Conservation (phyloP, 2,113 vertebrate species). For the Choloepus hoffmanni region DNA sequence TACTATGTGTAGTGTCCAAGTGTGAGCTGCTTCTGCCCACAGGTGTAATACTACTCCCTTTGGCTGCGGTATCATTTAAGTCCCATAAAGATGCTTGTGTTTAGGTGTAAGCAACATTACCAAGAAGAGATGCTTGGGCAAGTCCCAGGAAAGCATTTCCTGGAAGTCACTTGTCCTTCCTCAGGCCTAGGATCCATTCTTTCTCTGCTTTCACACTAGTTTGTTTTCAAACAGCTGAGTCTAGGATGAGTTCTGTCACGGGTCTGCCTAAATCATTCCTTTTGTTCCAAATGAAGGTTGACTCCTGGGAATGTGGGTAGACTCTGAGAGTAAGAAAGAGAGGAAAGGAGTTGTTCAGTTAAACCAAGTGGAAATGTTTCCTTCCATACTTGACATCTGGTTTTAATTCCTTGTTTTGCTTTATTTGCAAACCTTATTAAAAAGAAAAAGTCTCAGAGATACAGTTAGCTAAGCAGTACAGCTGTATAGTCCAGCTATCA, state of each 20-base stretch:
- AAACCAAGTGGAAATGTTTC: background rate
- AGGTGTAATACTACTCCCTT: background rate
- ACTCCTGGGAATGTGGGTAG: background rate
- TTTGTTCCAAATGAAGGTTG: slow-evolving; percentile 1
- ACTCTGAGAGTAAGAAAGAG: background rate
- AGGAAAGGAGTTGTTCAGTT: background rate
- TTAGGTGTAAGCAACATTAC: background rate
- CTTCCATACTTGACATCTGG: background rate
- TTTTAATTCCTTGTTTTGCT: slow-evolving; percentile 39
- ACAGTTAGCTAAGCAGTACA: background rate
- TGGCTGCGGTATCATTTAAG: background rate
- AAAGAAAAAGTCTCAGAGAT: background rate
- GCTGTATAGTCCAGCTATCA: background rate
- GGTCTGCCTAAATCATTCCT: background rate
- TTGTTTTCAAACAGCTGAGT: background rate
- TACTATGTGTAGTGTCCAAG: background rate
- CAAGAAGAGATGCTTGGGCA: background rate
- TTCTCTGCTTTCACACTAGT: background rate
- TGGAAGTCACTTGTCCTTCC: background rate
- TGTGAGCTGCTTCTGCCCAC: background rate
- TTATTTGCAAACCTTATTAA: slow-evolving; percentile 58
- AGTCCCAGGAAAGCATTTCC: background rate
- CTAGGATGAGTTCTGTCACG: background rate
- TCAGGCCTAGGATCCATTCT: background rate
- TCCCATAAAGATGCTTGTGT: background rate